Percentiles rank a stretch among this genome's conserved stretches.
These are phyloP conservation scores for Formica selysi DNA, from an alignment of 1,140 invertebrate genomes.

Conservation along the genomic window DNA sequence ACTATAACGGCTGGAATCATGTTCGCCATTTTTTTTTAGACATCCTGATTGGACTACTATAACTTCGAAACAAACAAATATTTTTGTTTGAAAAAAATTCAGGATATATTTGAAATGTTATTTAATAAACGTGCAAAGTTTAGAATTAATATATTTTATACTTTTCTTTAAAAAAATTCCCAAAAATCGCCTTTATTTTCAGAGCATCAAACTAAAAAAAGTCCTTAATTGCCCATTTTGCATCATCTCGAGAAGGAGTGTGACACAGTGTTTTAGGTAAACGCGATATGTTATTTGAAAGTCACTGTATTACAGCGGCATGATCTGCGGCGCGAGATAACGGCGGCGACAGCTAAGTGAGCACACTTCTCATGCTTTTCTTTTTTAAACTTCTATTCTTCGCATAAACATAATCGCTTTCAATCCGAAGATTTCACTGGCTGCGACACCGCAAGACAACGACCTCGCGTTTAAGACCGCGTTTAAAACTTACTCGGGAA, in stretches of 20 bases:
- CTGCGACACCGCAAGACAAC: not conserved
- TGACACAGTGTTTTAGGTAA: not conserved
- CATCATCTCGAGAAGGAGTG: slow-evolving; percentile 23
- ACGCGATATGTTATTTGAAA: slow-evolving; percentile 40
- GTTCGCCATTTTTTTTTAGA: no score
- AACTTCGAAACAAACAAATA: no score
- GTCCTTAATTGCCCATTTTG: slow-evolving; percentile 4
- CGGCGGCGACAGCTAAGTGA: slow-evolving; percentile 36
- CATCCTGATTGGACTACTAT: no score
- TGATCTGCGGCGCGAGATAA: slow-evolving; percentile 35
- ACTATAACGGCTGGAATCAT: no score
- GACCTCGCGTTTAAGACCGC: not conserved
- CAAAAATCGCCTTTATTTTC: no score
- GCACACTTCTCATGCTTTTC: slow-evolving; percentile 57
- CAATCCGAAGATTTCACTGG: slow-evolving; percentile 41
- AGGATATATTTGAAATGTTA: no score
- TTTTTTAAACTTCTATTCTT: slow-evolving; percentile 49
- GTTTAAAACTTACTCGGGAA: not conserved
- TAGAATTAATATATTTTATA: no score
- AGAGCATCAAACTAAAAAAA: no score
- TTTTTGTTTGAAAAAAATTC: no score
- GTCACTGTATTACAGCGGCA: slow-evolving; percentile 31
- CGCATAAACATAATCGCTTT: slow-evolving; percentile 52
- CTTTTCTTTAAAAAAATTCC: no score
- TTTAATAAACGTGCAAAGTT: no score